Percentiles rank a stretch among this genome's conserved stretches.
phyloP scores from a whole-genome alignment of 2,113 vertebrate species.

The Rhinoderma darwinii region DNA sequence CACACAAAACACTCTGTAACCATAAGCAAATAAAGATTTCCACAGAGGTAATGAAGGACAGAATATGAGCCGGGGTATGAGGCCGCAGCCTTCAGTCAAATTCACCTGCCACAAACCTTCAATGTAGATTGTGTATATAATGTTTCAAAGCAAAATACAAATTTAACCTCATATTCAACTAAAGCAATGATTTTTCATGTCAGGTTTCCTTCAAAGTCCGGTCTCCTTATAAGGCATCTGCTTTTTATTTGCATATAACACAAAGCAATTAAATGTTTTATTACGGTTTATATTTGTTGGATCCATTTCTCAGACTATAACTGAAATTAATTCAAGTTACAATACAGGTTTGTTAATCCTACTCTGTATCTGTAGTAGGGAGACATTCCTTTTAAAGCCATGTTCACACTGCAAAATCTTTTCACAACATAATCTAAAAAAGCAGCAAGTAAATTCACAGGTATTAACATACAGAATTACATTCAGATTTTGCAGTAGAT shows the following conservation, averaged over 20 bases:
- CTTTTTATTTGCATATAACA: slow-evolving; percentile 25
- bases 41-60: slow-evolving; percentile 75
- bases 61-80: slow-evolving; percentile 70
- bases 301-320: not conserved
- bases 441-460: too few relatives aligned
- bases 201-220: slow-evolving; percentile 17
- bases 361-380: not conserved
- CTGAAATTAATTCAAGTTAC: not conserved
- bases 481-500: too few relatives aligned
- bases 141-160: slow-evolving; percentile 67
- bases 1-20: slow-evolving; percentile 64
- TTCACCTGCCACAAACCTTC: slow-evolving; percentile 67
- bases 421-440: too few relatives aligned
- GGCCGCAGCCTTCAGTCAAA: slow-evolving; percentile 72
- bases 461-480: too few relatives aligned
- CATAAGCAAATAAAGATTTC: slow-evolving; percentile 75
- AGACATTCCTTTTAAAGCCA: not conserved
- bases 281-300: slow-evolving; percentile 15
- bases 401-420: too few relatives aligned
- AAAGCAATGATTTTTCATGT: slow-evolving; percentile 39
- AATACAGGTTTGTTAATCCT: not conserved
- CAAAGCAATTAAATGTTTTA: slow-evolving; percentile 19
- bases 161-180: slow-evolving; percentile 44
- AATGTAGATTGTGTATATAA: slow-evolving; percentile 64
- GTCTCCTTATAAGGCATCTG: slow-evolving; percentile 22